Conservation (phyloP, 2,888 invertebrate genomes). For the Apodemia duryi region DNA sequence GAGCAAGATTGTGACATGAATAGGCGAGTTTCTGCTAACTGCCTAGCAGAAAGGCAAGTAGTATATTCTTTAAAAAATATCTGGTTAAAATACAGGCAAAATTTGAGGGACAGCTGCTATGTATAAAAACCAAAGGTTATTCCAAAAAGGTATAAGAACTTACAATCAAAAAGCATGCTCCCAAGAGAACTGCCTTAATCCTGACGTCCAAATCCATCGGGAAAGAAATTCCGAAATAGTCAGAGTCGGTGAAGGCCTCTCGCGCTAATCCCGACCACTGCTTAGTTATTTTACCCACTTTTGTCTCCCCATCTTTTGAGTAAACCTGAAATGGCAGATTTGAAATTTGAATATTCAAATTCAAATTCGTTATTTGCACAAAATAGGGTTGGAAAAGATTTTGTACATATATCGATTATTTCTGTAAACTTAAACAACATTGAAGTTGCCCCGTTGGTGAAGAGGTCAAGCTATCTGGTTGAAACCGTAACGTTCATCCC, state of each 20-base stretch:
- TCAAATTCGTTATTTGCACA: no score
- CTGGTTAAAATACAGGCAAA: no score
- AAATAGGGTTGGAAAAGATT: no score
- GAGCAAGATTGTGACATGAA: not conserved
- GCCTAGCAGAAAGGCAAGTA: not conserved
- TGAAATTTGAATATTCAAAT: not conserved
- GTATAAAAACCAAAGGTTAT: no score
- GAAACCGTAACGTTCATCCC: no score
- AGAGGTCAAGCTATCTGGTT: no score
- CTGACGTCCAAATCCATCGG: constrained; percentile 93
- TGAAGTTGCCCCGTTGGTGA: no score
- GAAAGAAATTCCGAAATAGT: constrained; percentile 94
- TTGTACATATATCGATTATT: no score
- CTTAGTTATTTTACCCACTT: constrained; percentile 93
- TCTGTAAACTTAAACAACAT: no score
- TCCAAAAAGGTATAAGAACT: constrained; percentile 48
- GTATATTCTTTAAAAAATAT: no score
- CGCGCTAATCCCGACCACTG: constrained; percentile 92
- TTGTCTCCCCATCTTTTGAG: constrained; percentile 85
- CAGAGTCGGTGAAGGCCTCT: constrained; percentile 91
- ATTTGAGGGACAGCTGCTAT: no score
- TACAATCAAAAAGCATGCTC: constrained; percentile 90
- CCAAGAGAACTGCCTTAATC: constrained; percentile 89
- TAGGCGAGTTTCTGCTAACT: no score
- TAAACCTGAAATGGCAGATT: constrained; percentile 76